Conservation (phyloP, 2,888 invertebrate species). For the Monochamus alternatus region DNA sequence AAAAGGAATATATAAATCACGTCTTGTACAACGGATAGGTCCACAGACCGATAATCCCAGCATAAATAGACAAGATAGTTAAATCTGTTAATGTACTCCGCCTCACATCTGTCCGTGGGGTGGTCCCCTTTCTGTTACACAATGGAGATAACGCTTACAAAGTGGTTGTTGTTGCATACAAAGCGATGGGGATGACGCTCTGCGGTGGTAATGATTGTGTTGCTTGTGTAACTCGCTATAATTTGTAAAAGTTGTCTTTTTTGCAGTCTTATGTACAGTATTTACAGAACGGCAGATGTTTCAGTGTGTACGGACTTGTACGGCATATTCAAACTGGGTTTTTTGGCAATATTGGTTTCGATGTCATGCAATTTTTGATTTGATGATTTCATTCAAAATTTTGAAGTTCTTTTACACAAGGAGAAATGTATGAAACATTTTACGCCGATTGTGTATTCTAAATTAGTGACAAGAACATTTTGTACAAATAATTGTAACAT, state of each 20-base stretch:
- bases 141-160: constrained; percentile 8
- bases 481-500: too few species aligned
- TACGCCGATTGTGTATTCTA: too few species aligned
- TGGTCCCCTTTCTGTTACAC: constrained; percentile 1
- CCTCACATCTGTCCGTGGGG: constrained; percentile 26
- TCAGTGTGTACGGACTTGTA: neutral
- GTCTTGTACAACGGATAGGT: neutral
- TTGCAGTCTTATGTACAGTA: neutral
- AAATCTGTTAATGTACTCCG: constrained; percentile 33
- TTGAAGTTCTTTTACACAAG: too few species aligned
- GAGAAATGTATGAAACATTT: too few species aligned
- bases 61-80: constrained; percentile 31
- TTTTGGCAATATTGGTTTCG: too few species aligned
- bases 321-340: too few species aligned
- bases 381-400: too few species aligned
- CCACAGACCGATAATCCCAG: constrained; percentile 10
- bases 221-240: neutral
- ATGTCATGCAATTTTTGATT: too few species aligned
- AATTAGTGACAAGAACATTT: too few species aligned
- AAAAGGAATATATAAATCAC: neutral
- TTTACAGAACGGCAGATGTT: neutral
- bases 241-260: neutral
- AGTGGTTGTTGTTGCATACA: neutral
- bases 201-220: neutral
- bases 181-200: neutral